A percentile compares a stretch with the other conserved stretches of the same genome.
Conservation (phyloP, 2,797 vertebrate species). For the Epinephelus coioides region DNA sequence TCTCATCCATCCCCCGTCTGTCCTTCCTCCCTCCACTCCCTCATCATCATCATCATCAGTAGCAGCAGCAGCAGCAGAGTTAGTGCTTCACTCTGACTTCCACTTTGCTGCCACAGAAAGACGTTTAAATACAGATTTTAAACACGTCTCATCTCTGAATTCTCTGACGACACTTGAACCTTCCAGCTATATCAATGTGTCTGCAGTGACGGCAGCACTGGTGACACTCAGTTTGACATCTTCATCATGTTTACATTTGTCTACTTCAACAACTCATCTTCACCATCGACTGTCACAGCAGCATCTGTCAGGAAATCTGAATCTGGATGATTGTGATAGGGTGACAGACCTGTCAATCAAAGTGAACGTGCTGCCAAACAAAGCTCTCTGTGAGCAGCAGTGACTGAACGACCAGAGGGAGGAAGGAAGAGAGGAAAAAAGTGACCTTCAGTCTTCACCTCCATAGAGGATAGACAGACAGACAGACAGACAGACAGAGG, state of each 20-base stretch:
- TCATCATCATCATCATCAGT: neutral
- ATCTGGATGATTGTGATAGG: neutral
- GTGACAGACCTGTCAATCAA: slow-evolving; percentile 26
- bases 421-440: neutral
- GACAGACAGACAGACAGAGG: neutral
- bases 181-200: no score
- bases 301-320: neutral
- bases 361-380: neutral
- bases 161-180: no score
- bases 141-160: no score
- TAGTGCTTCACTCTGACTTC: no score
- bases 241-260: neutral
- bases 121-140: no score
- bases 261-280: no score
- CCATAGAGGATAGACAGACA: neutral
- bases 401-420: no score
- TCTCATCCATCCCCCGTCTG: neutral
- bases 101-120: no score
- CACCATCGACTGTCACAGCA: no score
- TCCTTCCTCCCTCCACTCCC: neutral
- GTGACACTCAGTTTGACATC: no score
- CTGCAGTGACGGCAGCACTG: no score
- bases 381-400: neutral
- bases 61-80: no score
- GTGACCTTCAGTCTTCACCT: slow-evolving; percentile 39